A percentile compares a stretch with the other conserved stretches of the same genome.
phyloP scores from a whole-genome alignment of 2,113 vertebrate genomes.

The Mesocricetus auratus region DNA sequence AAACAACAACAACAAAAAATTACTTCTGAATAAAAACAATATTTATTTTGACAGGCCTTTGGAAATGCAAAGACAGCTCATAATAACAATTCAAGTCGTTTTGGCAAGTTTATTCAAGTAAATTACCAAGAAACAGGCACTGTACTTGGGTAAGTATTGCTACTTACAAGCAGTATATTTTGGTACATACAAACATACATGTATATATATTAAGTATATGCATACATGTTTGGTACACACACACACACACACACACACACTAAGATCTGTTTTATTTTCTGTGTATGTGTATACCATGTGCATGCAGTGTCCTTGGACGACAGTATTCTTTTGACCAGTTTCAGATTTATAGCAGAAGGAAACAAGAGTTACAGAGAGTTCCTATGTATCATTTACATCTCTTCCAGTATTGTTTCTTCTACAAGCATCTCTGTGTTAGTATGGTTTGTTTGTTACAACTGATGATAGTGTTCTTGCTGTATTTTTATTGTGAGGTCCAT shows the following conservation, averaged over 20 bases:
- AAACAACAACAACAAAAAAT: too few relatives aligned
- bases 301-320: background rate
- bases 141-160: slow-evolving; percentile 94
- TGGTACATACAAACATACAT: background rate
- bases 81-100: slow-evolving; percentile 99
- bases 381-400: background rate
- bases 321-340: background rate
- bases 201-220: background rate
- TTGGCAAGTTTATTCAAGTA: slow-evolving; percentile 99
- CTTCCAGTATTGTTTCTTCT: background rate
- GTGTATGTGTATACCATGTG: background rate
- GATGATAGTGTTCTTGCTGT: background rate
- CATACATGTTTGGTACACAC: background rate
- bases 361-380: background rate
- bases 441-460: background rate
- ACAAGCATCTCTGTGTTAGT: background rate
- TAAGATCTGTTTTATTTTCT: background rate
- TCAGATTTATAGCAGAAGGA: background rate
- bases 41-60: slow-evolving; percentile 93
- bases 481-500: background rate
- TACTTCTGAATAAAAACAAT: background rate
- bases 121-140: slow-evolving; percentile 99
- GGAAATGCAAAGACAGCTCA: slow-evolving; percentile 99
- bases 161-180: slow-evolving; percentile 15
- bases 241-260: background rate